phyloP scores from a whole-genome alignment of 1,140 invertebrate species.

The Drosophila seguyi region DNA sequence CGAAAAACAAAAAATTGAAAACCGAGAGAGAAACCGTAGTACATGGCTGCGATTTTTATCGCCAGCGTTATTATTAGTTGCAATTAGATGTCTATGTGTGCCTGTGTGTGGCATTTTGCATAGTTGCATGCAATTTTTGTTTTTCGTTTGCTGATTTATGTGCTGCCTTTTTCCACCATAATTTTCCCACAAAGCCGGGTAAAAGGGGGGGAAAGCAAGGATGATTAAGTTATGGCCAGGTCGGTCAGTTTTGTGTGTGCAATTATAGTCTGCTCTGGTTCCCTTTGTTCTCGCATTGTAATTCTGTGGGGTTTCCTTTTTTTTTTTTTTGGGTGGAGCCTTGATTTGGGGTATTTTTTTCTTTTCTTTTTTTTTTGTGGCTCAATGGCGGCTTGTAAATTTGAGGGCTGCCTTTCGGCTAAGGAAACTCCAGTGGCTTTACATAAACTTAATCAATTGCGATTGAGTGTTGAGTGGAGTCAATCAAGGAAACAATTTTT shows the following conservation, averaged over 20 bases:
- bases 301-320: conserved; percentile 23
- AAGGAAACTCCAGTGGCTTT: conserved; percentile 25
- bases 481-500: conserved; percentile 16
- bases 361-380: not conserved
- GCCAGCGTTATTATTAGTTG: conserved; percentile 79
- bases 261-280: conserved; percentile 51
- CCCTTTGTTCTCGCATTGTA: conserved; percentile 51
- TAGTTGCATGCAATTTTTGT: conserved; percentile 72
- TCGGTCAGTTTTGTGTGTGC: conserved; percentile 27
- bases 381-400: conserved; percentile 52
- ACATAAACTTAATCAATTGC: conserved; percentile 33
- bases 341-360: conserved; percentile 4
- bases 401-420: conserved; percentile 31
- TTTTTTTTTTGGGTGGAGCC: conserved; percentile 28
- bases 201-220: conserved; percentile 11
- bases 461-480: conserved; percentile 26
- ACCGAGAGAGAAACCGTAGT: conserved; percentile 2
- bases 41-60: conserved; percentile 65
- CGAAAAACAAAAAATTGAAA: conserved; percentile 8
- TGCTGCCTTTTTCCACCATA: conserved; percentile 44
- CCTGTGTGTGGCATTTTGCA: conserved; percentile 69
- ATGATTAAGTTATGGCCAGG: conserved; percentile 42
- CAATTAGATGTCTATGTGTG: conserved; percentile 77
- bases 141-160: conserved; percentile 59
- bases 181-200: conserved; percentile 26